Base-by-base conservation (phyloP, 1,140 invertebrate genomes). In the Spodoptera frugiperda region DNA sequence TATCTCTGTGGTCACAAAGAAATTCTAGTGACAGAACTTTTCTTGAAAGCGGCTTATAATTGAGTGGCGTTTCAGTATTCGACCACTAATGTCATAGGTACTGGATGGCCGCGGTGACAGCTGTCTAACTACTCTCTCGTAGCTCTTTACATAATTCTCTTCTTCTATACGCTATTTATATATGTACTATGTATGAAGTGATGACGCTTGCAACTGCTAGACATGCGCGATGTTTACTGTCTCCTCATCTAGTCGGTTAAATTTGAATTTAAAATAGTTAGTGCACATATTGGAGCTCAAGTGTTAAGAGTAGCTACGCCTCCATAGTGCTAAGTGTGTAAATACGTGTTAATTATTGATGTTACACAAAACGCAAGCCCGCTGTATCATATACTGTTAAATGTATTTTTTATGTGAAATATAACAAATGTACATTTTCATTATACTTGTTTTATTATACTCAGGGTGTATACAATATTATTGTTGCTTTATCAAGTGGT, bases 391-490 rank as follows among this genome's bases (percentile, higher is more conserved):
- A 86, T 78, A 77, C 73, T 85, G 82, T 87, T 82, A 87, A 84
- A 81, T 91, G 87, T 89, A 85, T 90, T 90, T 91, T 86, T 88
- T 89, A 91, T 90, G 88, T 90, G 83, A 93, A 93, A 91, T 93
- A 93, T 91, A 91, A 91, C 85, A 78, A 86, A 88, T 91, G 86
- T 88, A 90, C 84, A 91, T 90, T 91, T 89, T 84, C 49, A 78
- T 82, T 49, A 78, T 33, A 80, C 49, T 90, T 91, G 90, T 93
- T 91, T 93, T 89, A 91, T 90, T 92, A 25, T 55, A 61, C n/a
- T 59, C 54, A 65, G 44, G 3, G 39, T 25, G 2, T 25, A 14
- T 30, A 30, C 39, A 15, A 15, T n/a, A 46, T n/a, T n/a, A n/a
- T n/a, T n/a, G n/a, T 39, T 61, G 33, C 33, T 44, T 17, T 17